A percentile compares a stretch with the other conserved stretches of the same genome.
These are phyloP conservation scores for Actinia equina DNA, from an alignment of 64 coral and sea anemone species.

Conservation along the genomic window DNA sequence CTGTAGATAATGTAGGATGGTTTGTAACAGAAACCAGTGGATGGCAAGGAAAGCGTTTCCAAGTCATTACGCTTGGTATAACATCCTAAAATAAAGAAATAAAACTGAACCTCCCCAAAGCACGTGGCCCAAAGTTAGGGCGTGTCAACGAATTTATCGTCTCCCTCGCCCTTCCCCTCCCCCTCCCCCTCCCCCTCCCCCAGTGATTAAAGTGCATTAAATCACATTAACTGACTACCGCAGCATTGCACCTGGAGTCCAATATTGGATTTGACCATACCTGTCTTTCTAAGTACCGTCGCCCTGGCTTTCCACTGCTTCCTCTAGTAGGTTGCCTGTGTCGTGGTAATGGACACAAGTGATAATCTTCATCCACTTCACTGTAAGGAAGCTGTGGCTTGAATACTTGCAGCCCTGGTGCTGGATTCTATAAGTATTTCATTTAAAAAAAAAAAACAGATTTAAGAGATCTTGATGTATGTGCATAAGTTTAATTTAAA, in stretches of 20 bases:
- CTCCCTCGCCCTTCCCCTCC: too few relatives aligned
- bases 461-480: too few relatives aligned
- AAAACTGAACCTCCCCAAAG: background rate
- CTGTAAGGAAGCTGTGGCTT: slow-evolving; percentile 75
- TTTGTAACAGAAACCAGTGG: slow-evolving; percentile 74
- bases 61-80: slow-evolving; percentile 98
- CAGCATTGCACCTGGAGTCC: too few relatives aligned
- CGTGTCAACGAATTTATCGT: too few relatives aligned
- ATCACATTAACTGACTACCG: too few relatives aligned
- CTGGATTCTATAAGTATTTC: slow-evolving; percentile 58
- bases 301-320: slow-evolving; percentile 53
- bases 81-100: slow-evolving; percentile 70
- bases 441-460: too few relatives aligned
- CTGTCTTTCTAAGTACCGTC: slow-evolving; percentile 91
- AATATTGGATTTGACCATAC: slow-evolving; percentile 8
- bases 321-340: slow-evolving; percentile 67
- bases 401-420: slow-evolving; percentile 81
- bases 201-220: too few relatives aligned
- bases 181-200: too few relatives aligned
- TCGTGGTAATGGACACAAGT: slow-evolving; percentile 76
- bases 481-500: too few relatives aligned
- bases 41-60: slow-evolving; percentile 97
- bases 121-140: too few relatives aligned
- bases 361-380: slow-evolving; percentile 95
- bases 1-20: slow-evolving; percentile 80